phyloP scores from a whole-genome alignment of 2,888 invertebrate genomes.

The Cerceris ruficornis region DNA sequence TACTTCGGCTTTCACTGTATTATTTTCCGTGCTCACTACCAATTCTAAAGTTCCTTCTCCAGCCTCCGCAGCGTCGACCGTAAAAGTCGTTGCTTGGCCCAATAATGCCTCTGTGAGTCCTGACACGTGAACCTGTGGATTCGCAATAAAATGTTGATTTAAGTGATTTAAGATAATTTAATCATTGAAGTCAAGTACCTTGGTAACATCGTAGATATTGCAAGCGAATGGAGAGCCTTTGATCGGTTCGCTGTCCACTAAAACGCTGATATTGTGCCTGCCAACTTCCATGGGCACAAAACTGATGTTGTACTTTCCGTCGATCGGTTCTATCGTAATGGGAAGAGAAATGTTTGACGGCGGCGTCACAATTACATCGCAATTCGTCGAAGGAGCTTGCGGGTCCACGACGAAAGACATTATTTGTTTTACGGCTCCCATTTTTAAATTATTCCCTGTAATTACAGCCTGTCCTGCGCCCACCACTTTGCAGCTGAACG shows the following conservation, averaged over 20 bases:
- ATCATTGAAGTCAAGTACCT: constrained; percentile 83
- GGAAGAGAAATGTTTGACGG: constrained; percentile 92
- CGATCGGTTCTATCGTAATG: constrained; percentile 86
- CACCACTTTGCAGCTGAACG: constrained; percentile 95
- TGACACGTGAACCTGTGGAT: constrained; percentile 76
- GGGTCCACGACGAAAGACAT: constrained; percentile 85
- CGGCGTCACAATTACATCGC: constrained; percentile 86
- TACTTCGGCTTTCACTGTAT: constrained; percentile 94
- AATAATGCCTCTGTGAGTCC: constrained; percentile 81
- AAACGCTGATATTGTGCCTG: constrained; percentile 91
- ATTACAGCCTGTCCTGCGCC: constrained; percentile 86
- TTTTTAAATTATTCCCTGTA: constrained; percentile 87
- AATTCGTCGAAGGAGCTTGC: constrained; percentile 77
- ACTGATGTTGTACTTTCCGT: constrained; percentile 88
- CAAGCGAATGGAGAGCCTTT: constrained; percentile 96
- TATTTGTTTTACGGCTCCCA: constrained; percentile 86
- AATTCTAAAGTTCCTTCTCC: constrained; percentile 96
- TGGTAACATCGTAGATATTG: constrained; percentile 95
- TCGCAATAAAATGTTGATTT: background rate
- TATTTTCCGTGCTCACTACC: constrained; percentile 94
- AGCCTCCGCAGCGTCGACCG: constrained; percentile 96
- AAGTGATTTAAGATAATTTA: too few relatives aligned
- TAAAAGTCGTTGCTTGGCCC: constrained; percentile 94
- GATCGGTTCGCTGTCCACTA: constrained; percentile 92
- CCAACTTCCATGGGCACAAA: constrained; percentile 95